These are phyloP conservation scores for Leptodirus hochenwartii DNA, from an alignment of 2,888 invertebrate genomes.

Conservation along the genomic window DNA sequence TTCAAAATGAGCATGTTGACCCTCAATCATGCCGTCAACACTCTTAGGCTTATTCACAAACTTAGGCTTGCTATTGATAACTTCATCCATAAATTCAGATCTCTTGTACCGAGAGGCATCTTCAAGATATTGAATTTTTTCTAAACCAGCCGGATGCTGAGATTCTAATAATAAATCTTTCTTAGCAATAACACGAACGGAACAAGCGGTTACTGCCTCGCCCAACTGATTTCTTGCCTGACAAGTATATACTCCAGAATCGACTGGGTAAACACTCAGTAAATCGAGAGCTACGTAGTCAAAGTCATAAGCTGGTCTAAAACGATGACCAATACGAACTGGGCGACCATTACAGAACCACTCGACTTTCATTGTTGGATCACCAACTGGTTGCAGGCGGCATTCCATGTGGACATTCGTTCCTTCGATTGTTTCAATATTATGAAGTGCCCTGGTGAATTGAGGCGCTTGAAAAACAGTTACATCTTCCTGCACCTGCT, in stretches of 20 bases:
- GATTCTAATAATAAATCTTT: slow-evolving; percentile 76
- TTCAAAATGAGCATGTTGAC: slow-evolving; percentile 92
- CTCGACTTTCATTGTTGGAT: slow-evolving; percentile 80
- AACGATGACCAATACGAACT: slow-evolving; percentile 81
- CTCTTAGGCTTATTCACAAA: slow-evolving; percentile 80
- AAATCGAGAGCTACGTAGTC: slow-evolving; percentile 95
- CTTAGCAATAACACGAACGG: slow-evolving; percentile 74
- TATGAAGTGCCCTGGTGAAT: slow-evolving; percentile 73
- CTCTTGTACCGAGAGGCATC: slow-evolving; percentile 73
- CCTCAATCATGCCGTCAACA: slow-evolving; percentile 68
- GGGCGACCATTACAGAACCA: slow-evolving; percentile 95
- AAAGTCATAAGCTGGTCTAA: slow-evolving; percentile 91
- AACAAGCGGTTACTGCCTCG: slow-evolving; percentile 84
- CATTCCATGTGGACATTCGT: slow-evolving; percentile 87
- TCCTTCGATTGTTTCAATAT: slow-evolving; percentile 77
- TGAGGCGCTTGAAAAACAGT: slow-evolving; percentile 72
- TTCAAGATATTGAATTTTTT: slow-evolving; percentile 83
- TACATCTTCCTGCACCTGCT: slow-evolving; percentile 60
- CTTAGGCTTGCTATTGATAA: slow-evolving; percentile 62
- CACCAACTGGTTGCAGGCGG: slow-evolving; percentile 76
- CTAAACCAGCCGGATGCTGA: slow-evolving; percentile 78
- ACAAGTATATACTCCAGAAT: slow-evolving; percentile 91
- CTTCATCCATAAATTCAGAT: slow-evolving; percentile 63
- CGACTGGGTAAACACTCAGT: slow-evolving; percentile 90
- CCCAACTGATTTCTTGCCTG: slow-evolving; percentile 89